Conservation (phyloP, 2,888 invertebrate genomes). For the Chrysina gloriosa region DNA sequence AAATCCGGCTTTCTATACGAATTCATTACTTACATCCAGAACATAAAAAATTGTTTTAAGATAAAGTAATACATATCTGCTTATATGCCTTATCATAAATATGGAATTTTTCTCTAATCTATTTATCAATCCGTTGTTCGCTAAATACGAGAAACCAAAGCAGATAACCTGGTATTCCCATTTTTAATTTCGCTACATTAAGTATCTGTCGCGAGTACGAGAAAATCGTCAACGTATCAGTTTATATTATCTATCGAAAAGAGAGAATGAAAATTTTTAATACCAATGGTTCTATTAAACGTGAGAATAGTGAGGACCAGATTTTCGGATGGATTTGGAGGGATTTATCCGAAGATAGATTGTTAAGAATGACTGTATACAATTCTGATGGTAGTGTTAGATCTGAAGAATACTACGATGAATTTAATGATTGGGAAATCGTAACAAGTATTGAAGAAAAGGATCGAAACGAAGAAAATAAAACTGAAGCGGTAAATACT, state of each 20-base stretch:
- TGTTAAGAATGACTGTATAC: slow-evolving; percentile 16
- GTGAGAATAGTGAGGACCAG: slow-evolving; percentile 6
- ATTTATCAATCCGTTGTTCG: slow-evolving; percentile 11
- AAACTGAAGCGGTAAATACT: not conserved
- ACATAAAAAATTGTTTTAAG: too few species aligned
- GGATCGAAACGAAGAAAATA: not conserved
- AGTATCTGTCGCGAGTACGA: not conserved
- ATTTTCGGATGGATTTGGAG: slow-evolving; percentile 32
- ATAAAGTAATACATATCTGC: not conserved
- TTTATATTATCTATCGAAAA: not conserved
- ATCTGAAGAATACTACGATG: slow-evolving; percentile 18
- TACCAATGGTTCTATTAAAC: slow-evolving; percentile 18
- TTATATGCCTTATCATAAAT: not conserved
- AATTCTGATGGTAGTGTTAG: slow-evolving; percentile 19
- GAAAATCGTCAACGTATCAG: not conserved
- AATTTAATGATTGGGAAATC: slow-evolving; percentile 1
- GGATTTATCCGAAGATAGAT: not conserved
- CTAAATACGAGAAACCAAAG: too few species aligned
- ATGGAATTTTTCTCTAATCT: not conserved
- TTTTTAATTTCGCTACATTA: too few species aligned
- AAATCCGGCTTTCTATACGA: too few species aligned
- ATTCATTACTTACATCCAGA: too few species aligned
- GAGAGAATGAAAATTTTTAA: slow-evolving; percentile 31
- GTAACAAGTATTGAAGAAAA: not conserved
- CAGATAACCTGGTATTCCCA: too few species aligned